Evolutionary conservation across 92 coral and sea anemone genomes (phyloP).

Genomic region (Paramuricea clavata): DNA sequence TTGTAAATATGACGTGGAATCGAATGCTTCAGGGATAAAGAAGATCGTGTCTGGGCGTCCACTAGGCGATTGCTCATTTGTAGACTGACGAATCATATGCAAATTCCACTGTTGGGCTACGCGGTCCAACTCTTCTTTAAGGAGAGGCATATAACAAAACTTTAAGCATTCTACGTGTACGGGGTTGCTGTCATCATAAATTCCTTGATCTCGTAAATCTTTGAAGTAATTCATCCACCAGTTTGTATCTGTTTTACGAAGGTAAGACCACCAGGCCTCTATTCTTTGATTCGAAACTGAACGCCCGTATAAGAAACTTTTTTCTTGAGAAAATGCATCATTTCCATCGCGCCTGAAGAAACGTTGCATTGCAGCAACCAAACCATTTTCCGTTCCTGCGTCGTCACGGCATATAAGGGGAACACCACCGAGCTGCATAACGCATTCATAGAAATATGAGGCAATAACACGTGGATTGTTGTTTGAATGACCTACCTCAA

Average conservation of each 20-base stretch:
- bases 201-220: too few relatives aligned
- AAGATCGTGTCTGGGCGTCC: slow-evolving; percentile 61
- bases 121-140: slow-evolving; percentile 58
- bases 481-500: slow-evolving; percentile 57
- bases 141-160: slow-evolving; percentile 62
- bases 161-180: slow-evolving; percentile 69
- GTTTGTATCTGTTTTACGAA: slow-evolving; percentile 48
- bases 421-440: slow-evolving; percentile 22
- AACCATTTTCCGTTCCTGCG: slow-evolving; percentile 60
- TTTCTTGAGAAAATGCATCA: slow-evolving; percentile 55
- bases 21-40: slow-evolving; percentile 63
- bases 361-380: slow-evolving; percentile 46
- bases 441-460: slow-evolving; percentile 32
- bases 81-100: slow-evolving; percentile 61
- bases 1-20: slow-evolving; percentile 59
- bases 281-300: slow-evolving; percentile 74
- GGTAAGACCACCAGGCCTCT: slow-evolving; percentile 72
- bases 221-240: slow-evolving; percentile 75
- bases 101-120: slow-evolving; percentile 68
- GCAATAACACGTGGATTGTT: slow-evolving; percentile 61
- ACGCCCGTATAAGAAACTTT: slow-evolving; percentile 66
- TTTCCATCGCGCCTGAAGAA: slow-evolving; percentile 40
- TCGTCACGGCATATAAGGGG: slow-evolving; percentile 48
- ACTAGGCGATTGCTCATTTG: slow-evolving; percentile 52
- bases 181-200: slow-evolving; percentile 48